Percentiles rank a stretch among this genome's conserved stretches.
These are phyloP conservation scores for Momotus momota DNA, from an alignment of 2,797 vertebrate species.

Conservation along the genomic window DNA sequence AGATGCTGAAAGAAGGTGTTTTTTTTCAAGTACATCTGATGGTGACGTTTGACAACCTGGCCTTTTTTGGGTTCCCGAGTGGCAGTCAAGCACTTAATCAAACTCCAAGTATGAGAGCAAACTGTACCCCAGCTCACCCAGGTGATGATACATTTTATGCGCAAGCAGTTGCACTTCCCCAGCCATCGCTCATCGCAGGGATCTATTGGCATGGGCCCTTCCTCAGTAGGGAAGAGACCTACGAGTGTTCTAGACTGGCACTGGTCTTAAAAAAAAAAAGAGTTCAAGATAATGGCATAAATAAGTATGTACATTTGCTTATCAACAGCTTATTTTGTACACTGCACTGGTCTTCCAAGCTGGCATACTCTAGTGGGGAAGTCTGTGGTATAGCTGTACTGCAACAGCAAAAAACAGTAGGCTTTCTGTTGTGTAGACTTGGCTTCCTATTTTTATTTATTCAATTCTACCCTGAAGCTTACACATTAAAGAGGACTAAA, in stretches of 20 bases:
- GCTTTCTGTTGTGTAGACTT: background rate
- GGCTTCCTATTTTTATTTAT: constrained; percentile 21
- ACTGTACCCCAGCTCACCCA: background rate
- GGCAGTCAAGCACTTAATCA: background rate
- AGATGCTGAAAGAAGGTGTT: background rate
- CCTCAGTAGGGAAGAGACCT: background rate
- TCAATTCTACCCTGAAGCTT: background rate
- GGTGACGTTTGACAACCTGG: background rate
- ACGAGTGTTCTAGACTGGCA: background rate
- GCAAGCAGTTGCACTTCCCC: background rate
- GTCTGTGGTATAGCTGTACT: background rate
- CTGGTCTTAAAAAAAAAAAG: background rate
- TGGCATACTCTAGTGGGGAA: background rate
- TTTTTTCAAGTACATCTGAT: background rate
- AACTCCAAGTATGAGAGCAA: background rate
- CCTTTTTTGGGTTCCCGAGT: background rate
- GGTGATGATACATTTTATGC: background rate
- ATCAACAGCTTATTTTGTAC: background rate
- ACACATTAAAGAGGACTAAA: background rate
- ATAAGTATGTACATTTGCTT: background rate
- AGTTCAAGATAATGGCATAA: background rate
- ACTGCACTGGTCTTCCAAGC: background rate
- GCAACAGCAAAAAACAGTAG: background rate
- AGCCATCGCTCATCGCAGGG: fast-evolving
- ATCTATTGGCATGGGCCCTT: background rate